Base-by-base conservation (phyloP, 2,888 invertebrate genomes). In the Acleris emargana region DNA sequence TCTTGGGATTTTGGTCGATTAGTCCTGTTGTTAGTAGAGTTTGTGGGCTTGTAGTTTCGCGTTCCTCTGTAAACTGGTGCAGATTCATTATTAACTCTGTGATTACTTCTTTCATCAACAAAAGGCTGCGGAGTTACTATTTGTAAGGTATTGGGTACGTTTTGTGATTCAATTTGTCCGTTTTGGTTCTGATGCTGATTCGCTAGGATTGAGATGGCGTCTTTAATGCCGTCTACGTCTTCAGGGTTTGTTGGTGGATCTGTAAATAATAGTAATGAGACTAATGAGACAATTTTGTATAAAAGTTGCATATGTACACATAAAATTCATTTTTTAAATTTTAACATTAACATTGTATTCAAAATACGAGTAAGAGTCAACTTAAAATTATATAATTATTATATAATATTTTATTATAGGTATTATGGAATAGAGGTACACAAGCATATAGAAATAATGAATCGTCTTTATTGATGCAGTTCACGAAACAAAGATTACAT, bases 181-280 rank as follows among this genome's bases (percentile, higher is more conserved):
- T 67, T 79, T 73, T 79, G 28, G 68, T 49, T 22, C 69, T 73
- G 58, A 52, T 90, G 81, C 73, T 89, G 89, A 68, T 88, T 89
- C 76, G 88, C 87, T 60, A 92, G 73, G 42, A 91, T 89, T 5
- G 88, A 78, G 67, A 92, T 91, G 42, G 92, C 92, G 73, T 90
- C 88, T 80, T 90, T 90, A 3, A 92, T 80, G 17, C 90, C 91
- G 25, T 84, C 84, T 13, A 86, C 83, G 22, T 88, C 88, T 82
- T 88, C 91, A 6, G 90, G 86, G 52, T 86, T 88, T 54, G 81
- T 72, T 25, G 83, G 79, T 43, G 76, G 81, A 70, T 81, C 92
- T 92, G 84, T 16, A 64, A 71, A 49, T 42, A 5, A 28, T 17
- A 61, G 11, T 9, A 18, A 49, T 20, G 0, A 11, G 4, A 20